Evolutionary conservation across 2,888 invertebrate species (phyloP).

Genomic region (Ophion ventricosus): DNA sequence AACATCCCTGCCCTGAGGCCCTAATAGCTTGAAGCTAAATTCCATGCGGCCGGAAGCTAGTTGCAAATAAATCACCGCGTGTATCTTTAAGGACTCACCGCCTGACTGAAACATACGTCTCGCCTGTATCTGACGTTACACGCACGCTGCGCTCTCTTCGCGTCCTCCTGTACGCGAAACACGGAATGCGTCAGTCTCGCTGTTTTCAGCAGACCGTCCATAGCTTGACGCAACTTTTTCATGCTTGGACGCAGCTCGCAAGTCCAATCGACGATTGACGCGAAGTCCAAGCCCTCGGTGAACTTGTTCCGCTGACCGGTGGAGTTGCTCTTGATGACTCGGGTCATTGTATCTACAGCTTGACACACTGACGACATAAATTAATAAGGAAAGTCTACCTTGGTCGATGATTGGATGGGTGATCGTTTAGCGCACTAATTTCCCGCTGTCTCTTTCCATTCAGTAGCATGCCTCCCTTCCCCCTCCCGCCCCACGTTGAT

Average conservation of each 20-base stretch:
- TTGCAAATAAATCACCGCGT: no score
- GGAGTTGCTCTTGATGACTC: conserved; percentile 84
- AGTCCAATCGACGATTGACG: conserved; percentile 89
- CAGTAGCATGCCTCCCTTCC: no score
- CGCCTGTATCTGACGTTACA: conserved; percentile 91
- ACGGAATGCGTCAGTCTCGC: conserved; percentile 93
- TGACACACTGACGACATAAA: conserved; percentile 80
- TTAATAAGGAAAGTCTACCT: neutral
- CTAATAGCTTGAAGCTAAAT: no score
- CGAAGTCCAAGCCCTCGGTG: conserved; percentile 88
- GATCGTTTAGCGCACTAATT: no score
- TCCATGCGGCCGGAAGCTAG: no score
- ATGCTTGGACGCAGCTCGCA: conserved; percentile 91
- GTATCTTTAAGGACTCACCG: conserved; percentile 90
- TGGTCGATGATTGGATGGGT: neutral
- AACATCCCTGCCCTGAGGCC: no score
- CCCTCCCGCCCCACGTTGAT: no score
- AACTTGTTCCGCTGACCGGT: conserved; percentile 87
- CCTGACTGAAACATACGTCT: conserved; percentile 96
- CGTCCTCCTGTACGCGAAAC: conserved; percentile 91
- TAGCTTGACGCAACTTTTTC: conserved; percentile 91
- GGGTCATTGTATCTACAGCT: conserved; percentile 85
- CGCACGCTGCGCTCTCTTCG: conserved; percentile 89
- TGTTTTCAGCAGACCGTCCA: conserved; percentile 90
- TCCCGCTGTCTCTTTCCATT: no score